Percentiles rank a stretch among this genome's conserved stretches.
Evolutionary conservation across 2,113 vertebrate species (phyloP).

Genomic region (Neolamprologus kungweensis): DNA sequence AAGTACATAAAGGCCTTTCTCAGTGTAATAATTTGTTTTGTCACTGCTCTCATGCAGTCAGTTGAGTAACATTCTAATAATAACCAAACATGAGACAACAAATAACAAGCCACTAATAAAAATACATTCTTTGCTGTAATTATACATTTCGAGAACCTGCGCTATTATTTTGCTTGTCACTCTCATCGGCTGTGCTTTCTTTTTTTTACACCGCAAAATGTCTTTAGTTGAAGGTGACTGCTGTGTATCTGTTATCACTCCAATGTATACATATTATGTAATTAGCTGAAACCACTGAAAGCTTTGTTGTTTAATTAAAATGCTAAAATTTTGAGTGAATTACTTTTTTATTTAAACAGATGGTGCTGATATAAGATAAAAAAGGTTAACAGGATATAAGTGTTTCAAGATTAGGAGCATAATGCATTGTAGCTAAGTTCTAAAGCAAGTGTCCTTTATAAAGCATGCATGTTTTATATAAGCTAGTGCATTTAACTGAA

Average conservation of each 20-base stretch:
- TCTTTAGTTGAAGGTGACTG: conserved; percentile 14
- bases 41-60: background rate
- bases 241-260: conserved; percentile 20
- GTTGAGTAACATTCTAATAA: conserved; percentile 6
- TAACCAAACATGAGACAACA: conserved; percentile 6
- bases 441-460: background rate
- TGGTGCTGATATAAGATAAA: conserved; percentile 15
- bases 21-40: background rate
- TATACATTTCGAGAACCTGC: conserved; percentile 3
- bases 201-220: conserved; percentile 1
- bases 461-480: conserved; percentile 4
- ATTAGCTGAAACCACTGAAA: conserved; percentile 1
- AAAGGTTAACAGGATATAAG: background rate
- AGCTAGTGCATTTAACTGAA: background rate
- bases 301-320: conserved; percentile 30
- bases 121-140: conserved; percentile 32
- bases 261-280: conserved; percentile 12
- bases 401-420: background rate
- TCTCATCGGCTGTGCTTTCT: background rate
- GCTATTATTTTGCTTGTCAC: conserved; percentile 32
- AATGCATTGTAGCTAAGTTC: background rate
- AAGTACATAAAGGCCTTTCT: background rate
- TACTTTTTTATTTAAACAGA: background rate
- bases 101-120: conserved; percentile 15
- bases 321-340: background rate